Percentiles rank a stretch among this genome's conserved stretches.
phyloP scores from a whole-genome alignment of 2,797 vertebrate species.

The Neoniphon sammara region DNA sequence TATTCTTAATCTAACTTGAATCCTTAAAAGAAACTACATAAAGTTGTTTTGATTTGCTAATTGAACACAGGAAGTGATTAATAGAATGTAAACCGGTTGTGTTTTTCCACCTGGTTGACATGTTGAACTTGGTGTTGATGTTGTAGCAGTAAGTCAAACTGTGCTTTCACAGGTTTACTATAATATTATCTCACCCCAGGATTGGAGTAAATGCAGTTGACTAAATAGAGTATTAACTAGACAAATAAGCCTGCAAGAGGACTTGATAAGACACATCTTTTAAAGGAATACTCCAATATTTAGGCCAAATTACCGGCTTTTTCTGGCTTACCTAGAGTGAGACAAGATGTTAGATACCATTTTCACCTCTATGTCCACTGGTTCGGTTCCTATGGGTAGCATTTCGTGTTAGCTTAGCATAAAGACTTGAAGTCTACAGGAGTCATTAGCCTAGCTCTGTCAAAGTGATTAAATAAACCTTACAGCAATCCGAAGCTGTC shows the following conservation, averaged over 20 bases:
- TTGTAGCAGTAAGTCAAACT: background rate
- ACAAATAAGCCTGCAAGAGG: background rate
- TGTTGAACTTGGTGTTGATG: background rate
- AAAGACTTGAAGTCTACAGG: too few species aligned
- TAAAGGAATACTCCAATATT: too few species aligned
- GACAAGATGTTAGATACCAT: too few species aligned
- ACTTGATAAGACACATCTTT: background rate
- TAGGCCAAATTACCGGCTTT: too few species aligned
- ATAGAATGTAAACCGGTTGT: slow-evolving; percentile 6
- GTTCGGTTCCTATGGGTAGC: too few species aligned
- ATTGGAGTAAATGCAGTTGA: background rate
- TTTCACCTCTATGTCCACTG: too few species aligned
- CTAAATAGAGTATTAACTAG: background rate
- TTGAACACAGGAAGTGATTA: slow-evolving; percentile 13
- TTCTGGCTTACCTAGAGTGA: too few species aligned
- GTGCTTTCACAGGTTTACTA: background rate
- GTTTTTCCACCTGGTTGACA: background rate
- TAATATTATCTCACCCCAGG: background rate
- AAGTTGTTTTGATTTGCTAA: slow-evolving; percentile 4
- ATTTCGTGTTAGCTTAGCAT: too few species aligned
- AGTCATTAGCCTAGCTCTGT: too few species aligned
- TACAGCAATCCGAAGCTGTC: too few species aligned
- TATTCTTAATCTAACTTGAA: background rate
- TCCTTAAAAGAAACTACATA: background rate
- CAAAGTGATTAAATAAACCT: too few species aligned